A percentile compares a stretch with the other conserved stretches of the same genome.
Conservation (phyloP, 2,797 vertebrate species). For the Arctocebus calabarensis region DNA sequence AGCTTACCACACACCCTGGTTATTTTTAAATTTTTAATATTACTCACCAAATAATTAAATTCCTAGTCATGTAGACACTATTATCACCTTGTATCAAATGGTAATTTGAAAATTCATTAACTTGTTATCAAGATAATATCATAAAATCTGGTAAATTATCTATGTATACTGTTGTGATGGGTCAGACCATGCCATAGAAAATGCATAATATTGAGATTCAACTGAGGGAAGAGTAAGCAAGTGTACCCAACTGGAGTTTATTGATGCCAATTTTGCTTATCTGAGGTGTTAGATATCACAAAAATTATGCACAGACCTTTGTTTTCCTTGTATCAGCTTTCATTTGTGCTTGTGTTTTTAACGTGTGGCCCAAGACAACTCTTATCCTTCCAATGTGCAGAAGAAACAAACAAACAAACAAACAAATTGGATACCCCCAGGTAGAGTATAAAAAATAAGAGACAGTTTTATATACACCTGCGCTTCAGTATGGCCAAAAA, state of each 20-base stretch:
- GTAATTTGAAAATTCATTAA: neutral
- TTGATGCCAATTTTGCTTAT: too few relatives aligned
- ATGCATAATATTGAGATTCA: neutral
- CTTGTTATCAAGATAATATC: neutral
- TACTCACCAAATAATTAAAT: slow-evolving; percentile 7
- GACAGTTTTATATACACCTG: neutral
- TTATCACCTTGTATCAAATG: slow-evolving; percentile 1
- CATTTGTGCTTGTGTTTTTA: too few relatives aligned
- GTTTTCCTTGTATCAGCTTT: too few relatives aligned
- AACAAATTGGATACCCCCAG: too few relatives aligned
- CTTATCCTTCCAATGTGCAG: too few relatives aligned
- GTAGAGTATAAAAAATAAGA: neutral
- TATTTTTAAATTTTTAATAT: slow-evolving; percentile 22
- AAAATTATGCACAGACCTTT: too few relatives aligned
- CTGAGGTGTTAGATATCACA: too few relatives aligned
- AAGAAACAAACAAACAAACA: too few relatives aligned
- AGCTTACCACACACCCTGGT: neutral
- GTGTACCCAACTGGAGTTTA: too few relatives aligned
- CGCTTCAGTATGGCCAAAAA: neutral
- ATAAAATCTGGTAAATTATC: neutral
- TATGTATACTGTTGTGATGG: neutral
- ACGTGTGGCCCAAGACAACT: too few relatives aligned
- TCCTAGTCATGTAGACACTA: neutral
- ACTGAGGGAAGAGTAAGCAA: neutral
- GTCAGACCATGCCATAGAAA: neutral